A percentile compares a stretch with the other conserved stretches of the same genome.
Conservation (phyloP, 1,140 invertebrate species). For the Magallana angulata region DNA sequence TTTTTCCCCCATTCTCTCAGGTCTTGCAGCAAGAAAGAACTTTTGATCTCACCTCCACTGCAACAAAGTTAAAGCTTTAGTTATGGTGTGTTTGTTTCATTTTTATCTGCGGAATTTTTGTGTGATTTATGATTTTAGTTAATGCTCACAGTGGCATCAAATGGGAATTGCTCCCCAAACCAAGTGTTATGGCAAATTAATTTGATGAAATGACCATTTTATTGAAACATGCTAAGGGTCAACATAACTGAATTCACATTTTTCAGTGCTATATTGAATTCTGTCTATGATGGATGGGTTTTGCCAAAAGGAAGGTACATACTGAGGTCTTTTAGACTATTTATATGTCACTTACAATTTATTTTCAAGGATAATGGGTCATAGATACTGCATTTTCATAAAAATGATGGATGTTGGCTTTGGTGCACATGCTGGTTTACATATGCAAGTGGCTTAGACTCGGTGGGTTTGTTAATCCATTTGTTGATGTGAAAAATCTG, state of each 20-base stretch:
- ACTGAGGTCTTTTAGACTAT: neutral
- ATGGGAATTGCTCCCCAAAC: neutral
- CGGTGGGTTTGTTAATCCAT: conserved; percentile 15
- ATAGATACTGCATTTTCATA: conserved; percentile 15
- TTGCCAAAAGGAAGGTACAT: conserved; percentile 26
- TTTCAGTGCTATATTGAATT: conserved; percentile 11
- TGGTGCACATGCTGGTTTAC: conserved; percentile 21
- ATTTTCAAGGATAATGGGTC: conserved; percentile 23
- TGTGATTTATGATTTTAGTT: conserved; percentile 9
- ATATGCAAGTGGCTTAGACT: conserved; percentile 3
- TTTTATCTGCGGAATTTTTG: neutral
- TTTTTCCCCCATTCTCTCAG: too few species aligned
- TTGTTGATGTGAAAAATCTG: conserved; percentile 19
- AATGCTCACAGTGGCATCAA: neutral
- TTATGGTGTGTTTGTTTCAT: neutral
- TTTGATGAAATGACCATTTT: conserved; percentile 31
- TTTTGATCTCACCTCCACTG: too few species aligned
- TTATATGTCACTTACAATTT: conserved; percentile 32
- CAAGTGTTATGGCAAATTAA: conserved; percentile 17
- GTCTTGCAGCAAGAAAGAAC: too few species aligned
- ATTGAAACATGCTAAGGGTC: conserved; percentile 7
- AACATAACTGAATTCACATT: conserved; percentile 23
- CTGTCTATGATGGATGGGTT: neutral
- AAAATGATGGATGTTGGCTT: conserved; percentile 22
- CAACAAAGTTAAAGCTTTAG: too few species aligned